Evolutionary conservation across 2,888 invertebrate species (phyloP).

Genomic region (Nemoura dubitans): DNA sequence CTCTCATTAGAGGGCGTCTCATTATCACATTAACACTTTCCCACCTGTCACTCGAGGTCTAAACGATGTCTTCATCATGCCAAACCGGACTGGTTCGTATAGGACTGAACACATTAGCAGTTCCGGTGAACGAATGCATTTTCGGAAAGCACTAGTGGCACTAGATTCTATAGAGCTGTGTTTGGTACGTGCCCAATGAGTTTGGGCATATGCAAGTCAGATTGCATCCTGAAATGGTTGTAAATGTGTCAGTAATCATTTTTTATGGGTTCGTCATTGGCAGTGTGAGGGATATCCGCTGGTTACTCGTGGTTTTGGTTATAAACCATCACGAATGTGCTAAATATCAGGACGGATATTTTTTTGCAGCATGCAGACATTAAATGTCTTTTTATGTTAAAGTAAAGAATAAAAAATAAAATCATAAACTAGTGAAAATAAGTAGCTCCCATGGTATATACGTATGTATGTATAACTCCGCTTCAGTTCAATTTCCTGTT

Average conservation of each 20-base stretch:
- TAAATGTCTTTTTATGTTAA: no score
- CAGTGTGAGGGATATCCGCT: not conserved
- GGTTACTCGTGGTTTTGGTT: not conserved
- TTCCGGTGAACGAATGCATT: not conserved
- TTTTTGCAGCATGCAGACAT: no score
- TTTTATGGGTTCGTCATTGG: not conserved
- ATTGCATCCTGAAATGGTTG: not conserved
- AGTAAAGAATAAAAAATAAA: no score
- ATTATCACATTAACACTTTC: constrained; percentile 17
- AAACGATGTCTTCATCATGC: constrained; percentile 21
- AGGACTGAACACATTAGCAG: not conserved
- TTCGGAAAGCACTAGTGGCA: not conserved
- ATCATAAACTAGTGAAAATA: no score
- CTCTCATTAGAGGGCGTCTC: constrained; percentile 9
- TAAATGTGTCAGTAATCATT: not conserved
- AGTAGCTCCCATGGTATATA: no score
- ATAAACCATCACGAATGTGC: not conserved
- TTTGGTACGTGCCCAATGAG: no score
- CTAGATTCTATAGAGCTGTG: no score
- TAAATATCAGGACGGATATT: not conserved
- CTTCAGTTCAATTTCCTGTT: no score
- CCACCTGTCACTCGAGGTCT: constrained; percentile 19
- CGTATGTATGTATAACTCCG: no score
- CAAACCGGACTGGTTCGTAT: not conserved
- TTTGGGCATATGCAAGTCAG: not conserved